A percentile compares a stretch with the other conserved stretches of the same genome.
phyloP scores from a whole-genome alignment of 35 echinoderm and acorn worm species.

The Amphiura filiformis region DNA sequence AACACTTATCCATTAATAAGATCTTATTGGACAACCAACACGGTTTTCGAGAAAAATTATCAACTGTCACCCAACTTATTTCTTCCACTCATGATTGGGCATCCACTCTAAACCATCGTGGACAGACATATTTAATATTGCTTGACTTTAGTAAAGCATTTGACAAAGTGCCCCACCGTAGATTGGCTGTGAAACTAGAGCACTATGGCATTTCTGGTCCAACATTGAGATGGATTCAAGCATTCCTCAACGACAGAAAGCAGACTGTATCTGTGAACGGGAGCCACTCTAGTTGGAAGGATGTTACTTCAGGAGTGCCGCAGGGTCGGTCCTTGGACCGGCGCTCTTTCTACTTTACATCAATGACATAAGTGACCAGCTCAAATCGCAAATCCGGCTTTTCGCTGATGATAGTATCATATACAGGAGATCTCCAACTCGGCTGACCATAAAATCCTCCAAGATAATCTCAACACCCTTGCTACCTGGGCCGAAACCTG shows the following conservation, averaged over 20 bases:
- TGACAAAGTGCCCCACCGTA: neutral
- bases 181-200: slow-evolving; percentile 3
- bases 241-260: slow-evolving; percentile 4
- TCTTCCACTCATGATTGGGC: slow-evolving; percentile 36
- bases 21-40: slow-evolving; percentile 33
- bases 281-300: slow-evolving; percentile 21
- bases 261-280: slow-evolving; percentile 16
- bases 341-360: neutral
- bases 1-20: slow-evolving; percentile 15
- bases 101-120: neutral
- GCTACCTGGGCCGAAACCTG: neutral
- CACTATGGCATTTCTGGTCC: slow-evolving; percentile 4
- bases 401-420: slow-evolving; percentile 56
- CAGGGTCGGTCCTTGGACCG: slow-evolving; percentile 20
- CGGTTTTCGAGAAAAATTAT: slow-evolving; percentile 32
- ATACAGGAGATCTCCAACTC: slow-evolving; percentile 22
- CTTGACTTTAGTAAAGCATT: slow-evolving; percentile 43
- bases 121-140: slow-evolving; percentile 23
- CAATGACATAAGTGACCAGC: slow-evolving; percentile 18
- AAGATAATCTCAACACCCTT: slow-evolving; percentile 16
- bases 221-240: slow-evolving; percentile 22
- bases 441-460: slow-evolving; percentile 28
- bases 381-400: slow-evolving; percentile 18
- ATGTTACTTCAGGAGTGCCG: neutral
- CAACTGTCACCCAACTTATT: slow-evolving; percentile 43